These are phyloP conservation scores for Apteryx mantelli DNA, from an alignment of 2,113 vertebrate species.

Conservation along the genomic window DNA sequence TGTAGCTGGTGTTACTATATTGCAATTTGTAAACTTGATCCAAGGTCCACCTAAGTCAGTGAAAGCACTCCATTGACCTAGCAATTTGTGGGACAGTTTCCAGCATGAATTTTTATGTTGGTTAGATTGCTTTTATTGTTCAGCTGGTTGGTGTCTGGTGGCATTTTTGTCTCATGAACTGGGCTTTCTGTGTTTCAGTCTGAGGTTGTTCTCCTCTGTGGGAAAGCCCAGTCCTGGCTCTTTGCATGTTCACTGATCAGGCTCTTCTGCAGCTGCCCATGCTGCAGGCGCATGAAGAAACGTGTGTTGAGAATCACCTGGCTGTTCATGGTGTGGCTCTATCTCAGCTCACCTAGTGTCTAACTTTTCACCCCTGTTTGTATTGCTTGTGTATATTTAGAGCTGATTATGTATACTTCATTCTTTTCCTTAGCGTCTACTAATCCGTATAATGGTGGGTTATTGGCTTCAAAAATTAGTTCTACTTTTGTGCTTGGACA, in stretches of 20 bases:
- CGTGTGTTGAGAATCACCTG: neutral
- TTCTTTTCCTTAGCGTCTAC: neutral
- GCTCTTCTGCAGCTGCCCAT: neutral
- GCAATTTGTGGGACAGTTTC: neutral
- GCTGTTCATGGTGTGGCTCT: neutral
- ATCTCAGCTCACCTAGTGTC: neutral
- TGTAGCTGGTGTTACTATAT: neutral
- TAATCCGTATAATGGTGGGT: neutral
- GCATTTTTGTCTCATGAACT: neutral
- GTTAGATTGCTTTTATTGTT: neutral
- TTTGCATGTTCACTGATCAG: neutral
- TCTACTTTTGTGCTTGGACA: neutral
- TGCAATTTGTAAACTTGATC: neutral
- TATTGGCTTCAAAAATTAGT: neutral
- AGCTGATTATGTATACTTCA: neutral
- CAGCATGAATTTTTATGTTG: neutral
- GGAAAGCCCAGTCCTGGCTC: neutral
- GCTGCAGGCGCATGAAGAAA: neutral
- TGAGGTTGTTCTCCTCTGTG: neutral
- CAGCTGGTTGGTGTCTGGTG: neutral
- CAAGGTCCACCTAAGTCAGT: neutral
- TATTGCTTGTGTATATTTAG: neutral
- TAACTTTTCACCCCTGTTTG: neutral
- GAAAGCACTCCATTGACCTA: accelerated
- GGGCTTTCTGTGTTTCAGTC: neutral